Percentiles rank a stretch among this genome's conserved stretches.
phyloP scores from a whole-genome alignment of 2,888 invertebrate genomes.

The Sphaerophoria rueppellii region DNA sequence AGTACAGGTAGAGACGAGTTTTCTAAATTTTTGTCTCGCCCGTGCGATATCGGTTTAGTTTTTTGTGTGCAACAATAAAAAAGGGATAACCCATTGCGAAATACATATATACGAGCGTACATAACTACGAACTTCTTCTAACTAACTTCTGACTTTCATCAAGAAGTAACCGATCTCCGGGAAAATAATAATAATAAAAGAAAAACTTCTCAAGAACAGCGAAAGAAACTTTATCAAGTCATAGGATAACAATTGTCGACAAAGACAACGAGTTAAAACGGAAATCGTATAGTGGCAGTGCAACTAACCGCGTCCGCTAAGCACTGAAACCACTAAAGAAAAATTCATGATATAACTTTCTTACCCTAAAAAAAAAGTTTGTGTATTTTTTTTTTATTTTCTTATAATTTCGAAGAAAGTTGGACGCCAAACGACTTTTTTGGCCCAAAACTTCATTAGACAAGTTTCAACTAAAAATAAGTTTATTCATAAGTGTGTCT shows the following conservation, averaged over 20 bases:
- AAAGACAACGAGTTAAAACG: slow-evolving; percentile 35
- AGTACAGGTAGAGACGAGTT: slow-evolving; percentile 83
- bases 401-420: slow-evolving; percentile 53
- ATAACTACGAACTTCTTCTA: slow-evolving; percentile 62
- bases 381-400: slow-evolving; percentile 7
- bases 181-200: slow-evolving; percentile 53
- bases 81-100: slow-evolving; percentile 66
- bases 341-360: slow-evolving; percentile 34
- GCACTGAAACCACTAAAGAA: slow-evolving; percentile 27
- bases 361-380: slow-evolving; percentile 44
- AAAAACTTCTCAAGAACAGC: slow-evolving; percentile 68
- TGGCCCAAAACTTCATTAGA: slow-evolving; percentile 68
- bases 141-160: slow-evolving; percentile 70
- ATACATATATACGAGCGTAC: slow-evolving; percentile 54
- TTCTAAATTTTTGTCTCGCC: slow-evolving; percentile 80
- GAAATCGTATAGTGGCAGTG: slow-evolving; percentile 53
- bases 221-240: slow-evolving; percentile 72
- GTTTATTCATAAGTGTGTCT: slow-evolving; percentile 49
- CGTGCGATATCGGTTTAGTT: slow-evolving; percentile 74
- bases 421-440: slow-evolving; percentile 48
- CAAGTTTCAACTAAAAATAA: slow-evolving; percentile 59
- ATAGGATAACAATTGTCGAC: slow-evolving; percentile 64
- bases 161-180: slow-evolving; percentile 69
- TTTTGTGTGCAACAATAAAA: slow-evolving; percentile 71
- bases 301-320: slow-evolving; percentile 57